These are phyloP conservation scores for Magallana angulata DNA, from an alignment of 1,140 invertebrate genomes.

Conservation along the genomic window DNA sequence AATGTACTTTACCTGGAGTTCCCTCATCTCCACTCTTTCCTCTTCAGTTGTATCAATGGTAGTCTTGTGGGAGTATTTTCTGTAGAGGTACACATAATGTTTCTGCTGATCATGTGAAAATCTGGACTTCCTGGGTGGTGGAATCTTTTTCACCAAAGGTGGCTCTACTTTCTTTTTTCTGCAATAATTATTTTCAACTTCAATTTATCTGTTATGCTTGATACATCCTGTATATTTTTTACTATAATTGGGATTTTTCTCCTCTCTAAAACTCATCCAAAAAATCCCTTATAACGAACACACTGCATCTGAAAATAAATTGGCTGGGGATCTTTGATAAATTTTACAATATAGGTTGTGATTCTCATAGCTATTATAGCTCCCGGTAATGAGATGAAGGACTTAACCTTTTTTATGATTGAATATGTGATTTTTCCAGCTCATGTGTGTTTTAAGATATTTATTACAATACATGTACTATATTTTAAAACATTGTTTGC, in stretches of 20 bases:
- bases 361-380: too few relatives aligned
- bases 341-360: too few relatives aligned
- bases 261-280: background rate
- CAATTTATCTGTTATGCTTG: background rate
- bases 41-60: slow-evolving; percentile 26
- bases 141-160: background rate
- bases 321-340: too few relatives aligned
- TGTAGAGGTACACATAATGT: slow-evolving; percentile 28
- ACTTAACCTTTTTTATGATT: too few relatives aligned
- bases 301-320: too few relatives aligned
- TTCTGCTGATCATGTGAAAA: slow-evolving; percentile 43
- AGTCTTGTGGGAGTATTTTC: slow-evolving; percentile 30
- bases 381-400: too few relatives aligned
- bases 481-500: too few relatives aligned
- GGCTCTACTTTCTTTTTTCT: background rate
- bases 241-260: background rate
- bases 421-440: too few relatives aligned
- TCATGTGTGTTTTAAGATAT: too few relatives aligned
- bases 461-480: too few relatives aligned
- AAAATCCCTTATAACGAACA: too few relatives aligned
- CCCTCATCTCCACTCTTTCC: slow-evolving; percentile 33
- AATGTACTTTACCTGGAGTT: slow-evolving; percentile 33
- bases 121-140: slow-evolving; percentile 33
- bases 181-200: background rate
- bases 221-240: background rate